Conservation (phyloP, 2,113 vertebrate genomes). For the Corynorhinus townsendii region DNA sequence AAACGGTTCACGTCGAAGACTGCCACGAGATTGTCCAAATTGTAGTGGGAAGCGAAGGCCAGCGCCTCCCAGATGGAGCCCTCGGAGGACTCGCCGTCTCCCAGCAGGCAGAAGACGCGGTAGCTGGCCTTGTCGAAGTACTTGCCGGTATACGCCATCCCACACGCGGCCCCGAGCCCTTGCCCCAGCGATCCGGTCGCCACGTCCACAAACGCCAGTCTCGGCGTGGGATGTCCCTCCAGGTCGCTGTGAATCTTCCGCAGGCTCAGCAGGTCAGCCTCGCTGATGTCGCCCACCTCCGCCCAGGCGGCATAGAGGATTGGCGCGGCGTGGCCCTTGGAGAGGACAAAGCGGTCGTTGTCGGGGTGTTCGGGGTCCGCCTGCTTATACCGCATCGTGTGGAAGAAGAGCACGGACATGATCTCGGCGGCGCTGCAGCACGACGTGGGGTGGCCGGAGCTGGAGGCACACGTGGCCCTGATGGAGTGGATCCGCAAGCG, state of each 20-base stretch:
- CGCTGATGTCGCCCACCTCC: constrained; percentile 83
- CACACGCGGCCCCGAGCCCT: constrained; percentile 87
- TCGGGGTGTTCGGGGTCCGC: constrained; percentile 80
- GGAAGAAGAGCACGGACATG: constrained; percentile 88
- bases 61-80: constrained; percentile 91
- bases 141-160: constrained; percentile 89
- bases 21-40: constrained; percentile 88
- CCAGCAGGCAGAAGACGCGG: constrained; percentile 88
- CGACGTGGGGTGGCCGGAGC: constrained; percentile 86
- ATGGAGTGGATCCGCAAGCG: constrained; percentile 85
- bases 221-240: constrained; percentile 90
- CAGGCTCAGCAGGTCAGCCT: constrained; percentile 83
- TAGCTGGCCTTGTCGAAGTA: constrained; percentile 88
- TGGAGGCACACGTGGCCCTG: constrained; percentile 84
- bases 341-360: constrained; percentile 88
- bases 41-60: constrained; percentile 88
- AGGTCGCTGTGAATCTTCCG: constrained; percentile 83
- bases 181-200: constrained; percentile 90
- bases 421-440: constrained; percentile 89
- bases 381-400: constrained; percentile 86
- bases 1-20: constrained; percentile 88
- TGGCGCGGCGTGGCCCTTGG: constrained; percentile 87
- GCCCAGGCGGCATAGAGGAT: constrained; percentile 86
- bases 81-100: constrained; percentile 87
- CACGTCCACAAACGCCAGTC: constrained; percentile 86